These are phyloP conservation scores for Cyanoramphus novaezelandiae DNA, from an alignment of 2,113 vertebrate genomes.

Conservation along the genomic window DNA sequence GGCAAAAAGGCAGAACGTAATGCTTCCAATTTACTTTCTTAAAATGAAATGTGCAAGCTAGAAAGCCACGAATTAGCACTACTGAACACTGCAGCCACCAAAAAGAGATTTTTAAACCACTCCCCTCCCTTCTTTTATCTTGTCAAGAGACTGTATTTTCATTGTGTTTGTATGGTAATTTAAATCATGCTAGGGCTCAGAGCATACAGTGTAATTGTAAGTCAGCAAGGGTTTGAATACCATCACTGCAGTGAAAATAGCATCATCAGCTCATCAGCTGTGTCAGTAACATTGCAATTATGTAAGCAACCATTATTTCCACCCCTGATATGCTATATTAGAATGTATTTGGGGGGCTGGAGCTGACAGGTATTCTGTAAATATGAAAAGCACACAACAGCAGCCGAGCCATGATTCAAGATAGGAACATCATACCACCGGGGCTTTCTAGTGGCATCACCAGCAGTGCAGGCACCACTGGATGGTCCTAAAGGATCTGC, in stretches of 20 bases:
- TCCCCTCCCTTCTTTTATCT: neutral
- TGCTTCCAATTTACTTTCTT: constrained; percentile 41
- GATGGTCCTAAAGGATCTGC: neutral
- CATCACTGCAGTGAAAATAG: constrained; percentile 59
- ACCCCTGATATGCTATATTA: constrained; percentile 26
- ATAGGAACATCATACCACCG: neutral
- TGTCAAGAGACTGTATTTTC: constrained; percentile 50
- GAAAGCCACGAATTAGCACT: constrained; percentile 54
- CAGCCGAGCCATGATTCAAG: neutral
- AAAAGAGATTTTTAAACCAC: constrained; percentile 38
- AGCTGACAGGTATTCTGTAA: constrained; percentile 37
- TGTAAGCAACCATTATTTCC: constrained; percentile 46
- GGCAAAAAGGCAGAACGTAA: constrained; percentile 40
- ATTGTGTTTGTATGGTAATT: constrained; percentile 49
- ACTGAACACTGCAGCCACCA: neutral
- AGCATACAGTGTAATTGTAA: constrained; percentile 53
- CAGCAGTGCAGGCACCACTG: neutral
- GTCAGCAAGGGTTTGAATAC: constrained; percentile 52
- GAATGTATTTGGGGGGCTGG: constrained; percentile 7
- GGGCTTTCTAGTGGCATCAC: neutral
- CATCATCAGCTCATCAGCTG: constrained; percentile 59
- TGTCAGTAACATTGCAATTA: constrained; percentile 51
- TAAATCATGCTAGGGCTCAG: constrained; percentile 34
- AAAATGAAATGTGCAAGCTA: constrained; percentile 39
- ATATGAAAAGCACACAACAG: neutral